Evolutionary conservation across 2,113 vertebrate species (phyloP).

Genomic region (Odontesthes bonariensis): DNA sequence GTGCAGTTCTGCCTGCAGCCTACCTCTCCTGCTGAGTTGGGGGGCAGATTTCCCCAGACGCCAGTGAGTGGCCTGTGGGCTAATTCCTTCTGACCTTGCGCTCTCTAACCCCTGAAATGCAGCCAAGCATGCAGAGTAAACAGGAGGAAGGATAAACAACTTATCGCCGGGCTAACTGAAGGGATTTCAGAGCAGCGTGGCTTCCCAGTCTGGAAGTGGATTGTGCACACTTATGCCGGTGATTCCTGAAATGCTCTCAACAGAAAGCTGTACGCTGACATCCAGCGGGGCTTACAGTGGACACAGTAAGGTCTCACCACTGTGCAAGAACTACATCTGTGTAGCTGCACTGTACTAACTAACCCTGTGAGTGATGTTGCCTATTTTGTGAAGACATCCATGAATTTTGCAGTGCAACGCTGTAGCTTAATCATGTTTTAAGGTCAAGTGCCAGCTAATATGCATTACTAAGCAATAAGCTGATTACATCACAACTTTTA

Average conservation of each 20-base stretch:
- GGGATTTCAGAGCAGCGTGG: slow-evolving; percentile 43
- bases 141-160: slow-evolving; percentile 65
- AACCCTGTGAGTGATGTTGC: not conserved
- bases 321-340: slow-evolving; percentile 5
- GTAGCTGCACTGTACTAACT: not conserved
- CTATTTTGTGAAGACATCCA: not conserved
- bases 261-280: slow-evolving; percentile 28
- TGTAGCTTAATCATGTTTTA: not conserved
- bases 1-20: not conserved
- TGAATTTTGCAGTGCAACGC: not conserved
- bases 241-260: slow-evolving; percentile 15
- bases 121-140: slow-evolving; percentile 55
- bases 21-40: not conserved
- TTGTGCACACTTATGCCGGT: slow-evolving; percentile 6
- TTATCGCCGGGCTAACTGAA: slow-evolving; percentile 48
- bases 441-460: not conserved
- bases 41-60: slow-evolving; percentile 21
- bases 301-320: not conserved
- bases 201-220: slow-evolving; percentile 8
- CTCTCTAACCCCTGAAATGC: slow-evolving; percentile 51
- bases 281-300: slow-evolving; percentile 24
- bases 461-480: not conserved
- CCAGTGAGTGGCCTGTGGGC: slow-evolving; percentile 26
- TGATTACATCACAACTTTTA: no score
- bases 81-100: slow-evolving; percentile 62